Conservation (phyloP, 2,113 vertebrate genomes). For the Hippocampus zosterae region DNA sequence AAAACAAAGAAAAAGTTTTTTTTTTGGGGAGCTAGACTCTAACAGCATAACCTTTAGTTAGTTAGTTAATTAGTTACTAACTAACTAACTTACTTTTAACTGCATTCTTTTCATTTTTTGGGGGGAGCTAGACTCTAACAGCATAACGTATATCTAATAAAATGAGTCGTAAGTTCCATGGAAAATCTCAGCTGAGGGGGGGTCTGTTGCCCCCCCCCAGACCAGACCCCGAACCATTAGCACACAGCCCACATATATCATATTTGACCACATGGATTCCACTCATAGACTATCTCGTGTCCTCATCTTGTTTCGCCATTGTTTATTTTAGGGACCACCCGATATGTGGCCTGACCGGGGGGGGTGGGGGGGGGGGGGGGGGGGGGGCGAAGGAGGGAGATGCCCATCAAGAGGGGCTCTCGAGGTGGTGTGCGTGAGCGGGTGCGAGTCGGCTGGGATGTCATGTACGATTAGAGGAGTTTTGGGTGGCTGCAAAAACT, state of each 20-base stretch:
- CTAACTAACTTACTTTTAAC: no score
- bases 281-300: constrained; percentile 30
- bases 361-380: background rate
- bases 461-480: constrained; percentile 34
- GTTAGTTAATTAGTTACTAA: no score
- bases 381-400: constrained; percentile 19
- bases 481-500: constrained; percentile 35
- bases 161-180: background rate
- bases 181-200: background rate
- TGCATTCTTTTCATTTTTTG: background rate
- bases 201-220: background rate
- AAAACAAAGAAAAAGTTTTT: no score
- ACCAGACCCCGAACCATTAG: background rate
- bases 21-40: background rate
- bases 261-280: background rate
- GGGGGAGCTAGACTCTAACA: background rate
- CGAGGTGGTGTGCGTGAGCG: constrained; percentile 6
- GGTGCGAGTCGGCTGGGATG: constrained; percentile 15
- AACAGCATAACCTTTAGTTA: no score
- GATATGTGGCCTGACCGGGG: constrained; percentile 23
- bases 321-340: constrained; percentile 47
- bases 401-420: constrained; percentile 26
- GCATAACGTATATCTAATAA: background rate
- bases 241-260: background rate
- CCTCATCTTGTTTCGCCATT: constrained; percentile 19